phyloP scores from a whole-genome alignment of 2,888 invertebrate genomes.

The Drosophila picticornis region DNA sequence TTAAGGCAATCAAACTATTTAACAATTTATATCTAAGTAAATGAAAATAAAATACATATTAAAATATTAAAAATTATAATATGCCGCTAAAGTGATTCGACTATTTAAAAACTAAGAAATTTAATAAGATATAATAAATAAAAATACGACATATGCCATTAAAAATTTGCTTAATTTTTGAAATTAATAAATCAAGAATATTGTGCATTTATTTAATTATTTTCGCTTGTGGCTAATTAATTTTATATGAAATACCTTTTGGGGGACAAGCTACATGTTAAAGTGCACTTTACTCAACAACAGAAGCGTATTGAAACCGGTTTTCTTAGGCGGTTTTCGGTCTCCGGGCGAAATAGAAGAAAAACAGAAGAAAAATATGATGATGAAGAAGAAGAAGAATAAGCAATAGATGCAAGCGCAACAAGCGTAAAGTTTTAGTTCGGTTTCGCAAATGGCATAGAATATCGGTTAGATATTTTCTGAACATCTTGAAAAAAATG shows the following conservation, averaged over 20 bases:
- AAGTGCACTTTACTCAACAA: neutral
- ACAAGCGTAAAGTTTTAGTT: slow-evolving; percentile 45
- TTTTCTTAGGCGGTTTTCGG: slow-evolving; percentile 29
- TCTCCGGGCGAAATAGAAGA: slow-evolving; percentile 11
- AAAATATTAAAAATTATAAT: neutral
- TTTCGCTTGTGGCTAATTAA: neutral
- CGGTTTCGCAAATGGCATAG: slow-evolving; percentile 30
- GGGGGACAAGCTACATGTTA: neutral
- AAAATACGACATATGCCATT: neutral
- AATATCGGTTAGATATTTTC: slow-evolving; percentile 41
- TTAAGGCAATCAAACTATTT: neutral
- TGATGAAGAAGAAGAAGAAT: slow-evolving; percentile 15
- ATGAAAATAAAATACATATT: neutral
- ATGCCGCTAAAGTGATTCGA: neutral
- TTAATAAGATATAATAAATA: neutral
- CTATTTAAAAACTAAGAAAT: neutral
- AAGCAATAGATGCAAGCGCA: slow-evolving; percentile 25
- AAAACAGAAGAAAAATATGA: neutral
- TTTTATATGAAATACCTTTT: neutral
- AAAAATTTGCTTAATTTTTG: no score
- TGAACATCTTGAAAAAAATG: slow-evolving; percentile 24
- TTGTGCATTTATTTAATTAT: neutral
- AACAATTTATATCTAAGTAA: neutral
- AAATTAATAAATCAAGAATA: no score
- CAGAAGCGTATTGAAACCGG: slow-evolving; percentile 40